Conservation (phyloP, 1,140 invertebrate genomes). For the Scaptomyza montana region DNA sequence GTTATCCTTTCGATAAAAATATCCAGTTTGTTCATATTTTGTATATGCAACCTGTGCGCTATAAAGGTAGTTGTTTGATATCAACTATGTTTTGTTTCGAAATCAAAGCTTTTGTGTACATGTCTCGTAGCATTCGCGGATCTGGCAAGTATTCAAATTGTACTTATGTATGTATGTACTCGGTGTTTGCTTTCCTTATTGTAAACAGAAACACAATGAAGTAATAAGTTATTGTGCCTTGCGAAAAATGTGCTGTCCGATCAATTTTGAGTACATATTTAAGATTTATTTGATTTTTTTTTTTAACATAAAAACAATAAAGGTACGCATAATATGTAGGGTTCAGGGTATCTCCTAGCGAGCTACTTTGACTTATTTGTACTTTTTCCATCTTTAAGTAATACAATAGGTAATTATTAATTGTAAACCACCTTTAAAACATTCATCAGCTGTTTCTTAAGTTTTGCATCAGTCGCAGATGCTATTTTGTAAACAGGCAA, state of each 20-base stretch:
- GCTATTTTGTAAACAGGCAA: too few relatives aligned
- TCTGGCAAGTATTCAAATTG: conserved; percentile 24
- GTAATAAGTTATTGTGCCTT: conserved; percentile 7
- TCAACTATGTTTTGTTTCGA: conserved; percentile 13
- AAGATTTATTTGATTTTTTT: too few relatives aligned
- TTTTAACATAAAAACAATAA: too few relatives aligned
- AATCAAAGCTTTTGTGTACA: conserved; percentile 13
- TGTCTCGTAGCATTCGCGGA: neutral
- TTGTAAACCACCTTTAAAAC: too few relatives aligned
- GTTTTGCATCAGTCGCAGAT: too few relatives aligned
- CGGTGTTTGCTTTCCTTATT: conserved; percentile 32
- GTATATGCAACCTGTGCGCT: conserved; percentile 39
- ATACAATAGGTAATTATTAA: too few relatives aligned
- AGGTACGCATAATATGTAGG: too few relatives aligned
- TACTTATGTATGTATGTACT: too few relatives aligned
- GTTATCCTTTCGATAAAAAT: neutral
- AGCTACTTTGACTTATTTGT: too few relatives aligned
- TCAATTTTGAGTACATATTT: neutral
- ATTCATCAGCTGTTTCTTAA: too few relatives aligned
- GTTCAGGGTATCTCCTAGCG: too few relatives aligned
- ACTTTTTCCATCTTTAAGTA: too few relatives aligned
- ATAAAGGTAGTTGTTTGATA: conserved; percentile 26
- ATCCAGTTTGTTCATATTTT: conserved; percentile 44
- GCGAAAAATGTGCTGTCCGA: neutral
- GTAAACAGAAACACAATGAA: conserved; percentile 5